These are phyloP conservation scores for Lydus trimaculatus DNA, from an alignment of 2,888 invertebrate species.

Conservation along the genomic window DNA sequence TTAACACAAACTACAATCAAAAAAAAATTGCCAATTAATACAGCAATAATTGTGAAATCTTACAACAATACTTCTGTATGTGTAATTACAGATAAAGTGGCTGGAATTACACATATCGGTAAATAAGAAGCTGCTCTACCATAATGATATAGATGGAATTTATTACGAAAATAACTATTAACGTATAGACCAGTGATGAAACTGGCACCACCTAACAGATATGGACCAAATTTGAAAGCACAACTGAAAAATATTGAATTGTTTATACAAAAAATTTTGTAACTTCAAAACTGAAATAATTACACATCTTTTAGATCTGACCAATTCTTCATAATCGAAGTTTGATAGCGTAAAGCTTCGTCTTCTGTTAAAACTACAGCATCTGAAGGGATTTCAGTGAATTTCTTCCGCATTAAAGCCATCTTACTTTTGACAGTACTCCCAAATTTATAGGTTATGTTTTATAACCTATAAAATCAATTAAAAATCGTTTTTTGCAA, in stretches of 20 bases:
- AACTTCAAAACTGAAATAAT: slow-evolving; percentile 45
- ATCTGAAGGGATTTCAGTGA: slow-evolving; percentile 65
- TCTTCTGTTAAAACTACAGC: slow-evolving; percentile 66
- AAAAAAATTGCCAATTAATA: background rate
- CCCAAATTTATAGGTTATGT: slow-evolving; percentile 13
- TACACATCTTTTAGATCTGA: slow-evolving; percentile 68
- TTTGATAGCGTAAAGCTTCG: slow-evolving; percentile 68
- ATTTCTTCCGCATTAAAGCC: slow-evolving; percentile 65
- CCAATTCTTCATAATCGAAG: slow-evolving; percentile 69
- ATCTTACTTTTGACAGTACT: slow-evolving; percentile 54
- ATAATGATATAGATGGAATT: slow-evolving; percentile 66
- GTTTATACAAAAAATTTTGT: slow-evolving; percentile 12
- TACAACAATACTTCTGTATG: slow-evolving; percentile 65
- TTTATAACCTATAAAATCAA: background rate
- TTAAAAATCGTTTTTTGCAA: too few relatives aligned
- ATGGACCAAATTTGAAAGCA: slow-evolving; percentile 63
- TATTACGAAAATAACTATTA: slow-evolving; percentile 70
- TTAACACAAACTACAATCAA: slow-evolving; percentile 64
- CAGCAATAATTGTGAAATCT: background rate
- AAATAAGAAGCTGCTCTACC: slow-evolving; percentile 69
- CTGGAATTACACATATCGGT: slow-evolving; percentile 69
- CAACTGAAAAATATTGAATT: slow-evolving; percentile 59
- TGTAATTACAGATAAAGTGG: slow-evolving; percentile 62
- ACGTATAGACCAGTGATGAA: slow-evolving; percentile 66
- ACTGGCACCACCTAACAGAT: slow-evolving; percentile 63